Evolutionary conservation across 2,113 vertebrate genomes (phyloP), one percentile per base, ranked within the genome.

Genomic region (Boulengerochromis microlepis): DNA sequence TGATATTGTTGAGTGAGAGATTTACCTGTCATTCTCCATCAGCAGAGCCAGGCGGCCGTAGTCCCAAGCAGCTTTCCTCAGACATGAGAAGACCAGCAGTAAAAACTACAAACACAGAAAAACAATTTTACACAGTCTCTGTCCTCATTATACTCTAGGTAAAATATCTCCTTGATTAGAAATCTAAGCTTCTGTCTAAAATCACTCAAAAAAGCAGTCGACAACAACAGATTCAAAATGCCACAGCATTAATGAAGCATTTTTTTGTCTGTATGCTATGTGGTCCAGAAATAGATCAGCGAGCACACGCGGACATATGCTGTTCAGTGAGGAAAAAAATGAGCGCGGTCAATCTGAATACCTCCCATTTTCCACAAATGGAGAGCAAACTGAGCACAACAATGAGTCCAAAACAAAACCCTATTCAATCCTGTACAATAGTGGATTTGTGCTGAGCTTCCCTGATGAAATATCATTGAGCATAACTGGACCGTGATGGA

Each of bases 11-110:
- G 4, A 83, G 47, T 22, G 74, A 53, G 52, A 45, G 38, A 50
- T 86, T 96, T 90, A 99, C 94, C 99, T 99, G 94, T 99, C 98
- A 64, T 99, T 98, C 91, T 98, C 98, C 96, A 99, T 98, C 64
- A 99, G 97, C 91, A 99, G 95, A 2, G 98, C 98, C 93, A 99
- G 95, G 69, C 98, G 98, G 10, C 98, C 99, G 0, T 99, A 99
- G 94, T 99, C 98, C 99, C 99, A 99, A 2, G 98, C 98, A 0
- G 99, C 98, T 95, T 99, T 99, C 93, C 98, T 98, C 93, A 99
- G 96, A 92, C 98, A 99, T 76, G 99, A 99, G 88, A 99, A 99
- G 81, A 98, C 71, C 83, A 99, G 91, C 38, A 99, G 87, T 19
- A 99, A 94, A 59, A 98, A 90, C 99, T 99, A 86, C 2, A 94